Base-by-base conservation (phyloP, 2,888 invertebrate genomes). In the Ephialtes manifestator region DNA sequence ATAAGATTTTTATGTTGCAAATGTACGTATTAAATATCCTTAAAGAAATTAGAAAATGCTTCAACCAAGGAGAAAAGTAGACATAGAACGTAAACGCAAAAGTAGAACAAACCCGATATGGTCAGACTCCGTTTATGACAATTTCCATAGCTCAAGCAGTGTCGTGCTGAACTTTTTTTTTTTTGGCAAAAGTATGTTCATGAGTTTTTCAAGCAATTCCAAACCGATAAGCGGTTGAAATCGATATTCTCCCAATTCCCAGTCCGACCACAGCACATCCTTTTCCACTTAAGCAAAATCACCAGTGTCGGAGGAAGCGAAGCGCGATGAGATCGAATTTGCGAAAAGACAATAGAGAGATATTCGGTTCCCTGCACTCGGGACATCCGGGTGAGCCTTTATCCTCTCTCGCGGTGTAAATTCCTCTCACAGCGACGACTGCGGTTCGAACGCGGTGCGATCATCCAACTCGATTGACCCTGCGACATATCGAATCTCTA, bases 401-500 rank as follows among this genome's bases (percentile, higher is more conserved):
- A 67, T 80, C 48, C 55, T 13, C 55, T 20, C 24, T 13, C 28
- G 58, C 55, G 55, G 28, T 48, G 65, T 74, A 39, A 80, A 74
- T 74, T 74, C 35, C 53, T 18, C 58, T 39, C 20, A 24, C 48
- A 24, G 43, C 35, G 51, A 20, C 31, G 24, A 18, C n/a, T 51
- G 70, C 3, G 35, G 53, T 51, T 11, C 11, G 39, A 67, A 5
- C 46, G n/a, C 24, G 4, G 24, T 20, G 53, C 48, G 71, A 77
- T 81, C 72, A 77, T 84, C 81, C 81, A 74, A 81, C 72, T 72
- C 77, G 68, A 84, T 84, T 81, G 84, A 81, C 81, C 81, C 81
- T 81, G 77, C 74, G 81, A 81, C 81, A 77, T 78, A 76, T 81
- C 76, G 74, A 81, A 81, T 67, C 55, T 81, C 43, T 18, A 65